A percentile compares a stretch with the other conserved stretches of the same genome.
Evolutionary conservation across 2,888 invertebrate genomes (phyloP).

Genomic region (Strigamia maritima): DNA sequence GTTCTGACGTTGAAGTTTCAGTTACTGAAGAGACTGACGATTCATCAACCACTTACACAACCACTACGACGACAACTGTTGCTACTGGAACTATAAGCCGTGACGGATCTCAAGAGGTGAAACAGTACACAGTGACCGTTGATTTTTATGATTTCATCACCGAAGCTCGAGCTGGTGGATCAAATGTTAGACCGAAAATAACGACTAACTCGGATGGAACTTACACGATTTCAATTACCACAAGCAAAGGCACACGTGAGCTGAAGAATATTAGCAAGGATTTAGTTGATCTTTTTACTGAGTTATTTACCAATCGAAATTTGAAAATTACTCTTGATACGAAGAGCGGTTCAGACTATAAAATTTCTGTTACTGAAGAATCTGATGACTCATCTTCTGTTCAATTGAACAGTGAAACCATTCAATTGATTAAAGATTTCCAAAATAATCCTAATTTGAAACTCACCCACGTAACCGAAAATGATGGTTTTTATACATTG

Average conservation of each 20-base stretch:
- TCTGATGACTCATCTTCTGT: neutral
- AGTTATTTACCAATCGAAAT: neutral
- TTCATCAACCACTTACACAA: neutral
- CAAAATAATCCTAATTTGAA: neutral
- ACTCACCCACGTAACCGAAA: neutral
- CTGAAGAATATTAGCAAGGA: neutral
- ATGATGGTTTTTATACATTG: neutral
- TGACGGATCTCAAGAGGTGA: neutral
- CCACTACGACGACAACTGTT: neutral
- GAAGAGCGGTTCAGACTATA: neutral
- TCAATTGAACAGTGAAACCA: neutral
- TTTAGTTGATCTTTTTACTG: neutral
- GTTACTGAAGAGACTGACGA: neutral
- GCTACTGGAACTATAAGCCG: neutral
- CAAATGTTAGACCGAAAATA: neutral
- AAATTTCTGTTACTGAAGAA: too few relatives aligned
- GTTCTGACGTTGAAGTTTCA: neutral
- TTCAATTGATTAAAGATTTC: neutral
- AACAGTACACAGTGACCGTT: neutral
- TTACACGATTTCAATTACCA: neutral
- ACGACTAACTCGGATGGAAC: neutral
- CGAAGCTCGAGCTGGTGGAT: neutral
- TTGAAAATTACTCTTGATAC: neutral
- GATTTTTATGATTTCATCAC: neutral
- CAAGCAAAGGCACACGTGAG: neutral